Percentiles rank a stretch among this genome's conserved stretches.
phyloP scores from a whole-genome alignment of 2,888 invertebrate species.

The Nycteola revayana region DNA sequence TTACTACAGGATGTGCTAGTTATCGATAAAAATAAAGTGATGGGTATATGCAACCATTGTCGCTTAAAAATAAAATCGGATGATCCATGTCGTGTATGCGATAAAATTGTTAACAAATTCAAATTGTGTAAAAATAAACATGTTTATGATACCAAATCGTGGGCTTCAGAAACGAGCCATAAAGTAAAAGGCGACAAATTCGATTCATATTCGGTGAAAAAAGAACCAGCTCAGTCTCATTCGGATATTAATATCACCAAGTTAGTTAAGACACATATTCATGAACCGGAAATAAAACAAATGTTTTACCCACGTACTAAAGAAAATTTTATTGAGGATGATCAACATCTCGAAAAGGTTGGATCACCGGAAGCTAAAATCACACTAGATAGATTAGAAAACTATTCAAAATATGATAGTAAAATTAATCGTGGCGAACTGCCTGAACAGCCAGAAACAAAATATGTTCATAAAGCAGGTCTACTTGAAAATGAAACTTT shows the following conservation, averaged over 20 bases:
- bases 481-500: too few species aligned
- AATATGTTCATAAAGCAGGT: too few species aligned
- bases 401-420: too few species aligned
- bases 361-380: too few species aligned
- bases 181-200: conserved; percentile 22
- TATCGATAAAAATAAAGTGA: conserved; percentile 40
- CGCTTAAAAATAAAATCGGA: conserved; percentile 23
- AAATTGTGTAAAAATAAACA: conserved; percentile 32
- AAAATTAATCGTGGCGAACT: too few species aligned
- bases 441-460: too few species aligned
- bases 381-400: too few species aligned
- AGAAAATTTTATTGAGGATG: too few species aligned
- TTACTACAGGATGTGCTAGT: conserved; percentile 37
- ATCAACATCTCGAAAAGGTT: too few species aligned
- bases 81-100: conserved; percentile 47
- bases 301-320: conserved; percentile 11
- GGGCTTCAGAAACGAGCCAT: conserved; percentile 34
- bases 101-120: conserved; percentile 48
- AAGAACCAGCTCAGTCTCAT: too few species aligned
- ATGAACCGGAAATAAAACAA: conserved; percentile 8
- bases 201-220: too few species aligned
- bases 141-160: conserved; percentile 24
- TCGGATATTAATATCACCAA: too few species aligned
- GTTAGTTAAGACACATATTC: conserved; percentile 3
- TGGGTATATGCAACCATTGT: conserved; percentile 57